Conservation (phyloP, 2,888 invertebrate genomes). For the Parnassius glacialis region DNA sequence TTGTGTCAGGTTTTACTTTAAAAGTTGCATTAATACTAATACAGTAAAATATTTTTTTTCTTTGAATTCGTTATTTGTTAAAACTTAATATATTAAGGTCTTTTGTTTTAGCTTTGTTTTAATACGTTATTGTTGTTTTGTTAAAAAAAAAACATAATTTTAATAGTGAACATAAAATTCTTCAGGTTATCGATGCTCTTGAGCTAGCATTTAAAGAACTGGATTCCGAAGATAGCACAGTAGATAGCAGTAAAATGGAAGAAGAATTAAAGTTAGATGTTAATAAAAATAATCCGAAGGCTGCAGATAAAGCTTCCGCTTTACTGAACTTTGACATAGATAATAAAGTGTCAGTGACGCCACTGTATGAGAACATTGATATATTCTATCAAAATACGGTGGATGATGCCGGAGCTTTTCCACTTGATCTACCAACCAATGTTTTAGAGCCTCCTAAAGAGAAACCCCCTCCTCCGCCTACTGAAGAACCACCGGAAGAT, state of each 20-base stretch:
- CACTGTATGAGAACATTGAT: slow-evolving; percentile 83
- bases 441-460: slow-evolving; percentile 89
- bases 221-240: slow-evolving; percentile 73
- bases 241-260: slow-evolving; percentile 57
- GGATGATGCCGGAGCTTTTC: slow-evolving; percentile 65
- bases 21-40: too few relatives aligned
- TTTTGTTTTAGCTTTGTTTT: slow-evolving; percentile 25
- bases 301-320: slow-evolving; percentile 34
- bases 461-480: slow-evolving; percentile 91
- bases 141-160: slow-evolving; percentile 6
- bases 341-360: slow-evolving; percentile 71
- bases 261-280: slow-evolving; percentile 40
- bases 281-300: slow-evolving; percentile 38
- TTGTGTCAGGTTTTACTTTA: neutral
- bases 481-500: slow-evolving; percentile 69
- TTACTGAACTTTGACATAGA: slow-evolving; percentile 49
- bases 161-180: slow-evolving; percentile 24
- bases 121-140: slow-evolving; percentile 22
- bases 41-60: too few relatives aligned
- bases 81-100: slow-evolving; percentile 1
- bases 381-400: slow-evolving; percentile 73
- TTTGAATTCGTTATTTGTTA: neutral
- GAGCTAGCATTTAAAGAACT: slow-evolving; percentile 83
- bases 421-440: slow-evolving; percentile 80
- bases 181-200: slow-evolving; percentile 83